phyloP scores from a whole-genome alignment of 2,113 vertebrate genomes.

The Hystrix brachyura region DNA sequence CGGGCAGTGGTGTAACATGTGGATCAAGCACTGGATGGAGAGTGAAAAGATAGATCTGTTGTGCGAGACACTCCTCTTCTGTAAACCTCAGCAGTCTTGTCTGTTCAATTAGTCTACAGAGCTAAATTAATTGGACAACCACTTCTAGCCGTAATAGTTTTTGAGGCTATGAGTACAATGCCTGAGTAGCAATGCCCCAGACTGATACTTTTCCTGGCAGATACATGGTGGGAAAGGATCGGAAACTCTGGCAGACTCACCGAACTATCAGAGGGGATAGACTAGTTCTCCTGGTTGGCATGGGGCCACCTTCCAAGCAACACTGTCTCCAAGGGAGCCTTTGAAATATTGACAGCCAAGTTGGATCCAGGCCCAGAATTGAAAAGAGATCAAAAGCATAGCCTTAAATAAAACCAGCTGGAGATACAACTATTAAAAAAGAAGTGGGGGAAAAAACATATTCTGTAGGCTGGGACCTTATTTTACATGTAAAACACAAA shows the following conservation, averaged over 20 bases:
- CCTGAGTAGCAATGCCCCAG: neutral
- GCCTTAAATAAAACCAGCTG: slow-evolving; percentile 84
- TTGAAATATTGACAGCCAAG: slow-evolving; percentile 82
- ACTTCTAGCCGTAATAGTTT: neutral
- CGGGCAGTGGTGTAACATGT: fast-evolving
- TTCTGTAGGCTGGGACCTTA: slow-evolving; percentile 74
- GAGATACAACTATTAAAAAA: slow-evolving; percentile 78
- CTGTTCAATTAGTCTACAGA: neutral
- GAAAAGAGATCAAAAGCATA: slow-evolving; percentile 82
- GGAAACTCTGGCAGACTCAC: neutral
- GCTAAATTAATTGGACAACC: neutral
- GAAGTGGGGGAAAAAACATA: neutral
- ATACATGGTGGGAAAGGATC: neutral
- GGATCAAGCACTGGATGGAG: neutral
- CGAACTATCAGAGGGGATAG: neutral
- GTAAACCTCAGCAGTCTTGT: neutral
- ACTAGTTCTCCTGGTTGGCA: slow-evolving; percentile 64
- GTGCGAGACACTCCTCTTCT: neutral
- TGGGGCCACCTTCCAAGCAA: slow-evolving; percentile 44
- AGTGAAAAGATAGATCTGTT: neutral
- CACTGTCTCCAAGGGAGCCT: slow-evolving; percentile 64
- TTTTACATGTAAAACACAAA: slow-evolving; percentile 78
- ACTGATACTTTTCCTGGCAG: neutral
- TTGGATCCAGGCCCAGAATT: slow-evolving; percentile 80
- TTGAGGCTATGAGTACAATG: neutral